These are phyloP conservation scores for Sebastolobus altivelis DNA, from an alignment of 2,797 vertebrate species.

Conservation along the genomic window DNA sequence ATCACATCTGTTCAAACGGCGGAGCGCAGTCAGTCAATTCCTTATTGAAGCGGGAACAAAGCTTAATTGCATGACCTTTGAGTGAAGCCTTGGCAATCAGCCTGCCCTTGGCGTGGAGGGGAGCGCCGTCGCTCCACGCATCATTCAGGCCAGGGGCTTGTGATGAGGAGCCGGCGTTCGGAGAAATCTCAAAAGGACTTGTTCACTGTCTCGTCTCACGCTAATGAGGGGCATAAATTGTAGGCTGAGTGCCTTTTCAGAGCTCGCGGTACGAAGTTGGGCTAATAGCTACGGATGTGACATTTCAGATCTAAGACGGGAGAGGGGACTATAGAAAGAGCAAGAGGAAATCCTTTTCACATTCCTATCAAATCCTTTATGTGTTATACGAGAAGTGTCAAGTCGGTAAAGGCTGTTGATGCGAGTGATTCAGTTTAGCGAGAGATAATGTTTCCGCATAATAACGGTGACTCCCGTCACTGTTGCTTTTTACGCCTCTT, in stretches of 20 bases:
- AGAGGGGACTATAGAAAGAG: conserved; percentile 54
- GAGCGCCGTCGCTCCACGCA: conserved; percentile 44
- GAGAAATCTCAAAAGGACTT: conserved; percentile 74
- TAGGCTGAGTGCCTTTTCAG: conserved; percentile 68
- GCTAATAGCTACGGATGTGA: conserved; percentile 77
- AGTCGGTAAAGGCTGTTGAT: conserved; percentile 48
- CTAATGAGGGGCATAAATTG: conserved; percentile 79
- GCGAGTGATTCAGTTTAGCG: conserved; percentile 46
- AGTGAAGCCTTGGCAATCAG: conserved; percentile 75
- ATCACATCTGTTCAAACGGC: conserved; percentile 71
- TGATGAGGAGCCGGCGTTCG: conserved; percentile 64
- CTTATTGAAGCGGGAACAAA: conserved; percentile 77
- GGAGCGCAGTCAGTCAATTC: conserved; percentile 66
- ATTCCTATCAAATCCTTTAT: conserved; percentile 59
- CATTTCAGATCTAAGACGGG: conserved; percentile 56
- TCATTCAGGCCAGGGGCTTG: conserved; percentile 67
- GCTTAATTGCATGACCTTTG: conserved; percentile 82
- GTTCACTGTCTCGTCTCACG: conserved; percentile 71
- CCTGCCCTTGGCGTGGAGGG: conserved; percentile 76
- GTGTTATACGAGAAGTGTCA: conserved; percentile 50
- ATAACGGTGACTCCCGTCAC: conserved; percentile 51
- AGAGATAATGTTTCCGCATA: conserved; percentile 52
- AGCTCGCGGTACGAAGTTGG: conserved; percentile 49
- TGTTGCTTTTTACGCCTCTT: conserved; percentile 39
- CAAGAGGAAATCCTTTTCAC: conserved; percentile 73